These are phyloP conservation scores for Cygnus atratus DNA, from an alignment of 2,113 vertebrate genomes.

Conservation along the genomic window DNA sequence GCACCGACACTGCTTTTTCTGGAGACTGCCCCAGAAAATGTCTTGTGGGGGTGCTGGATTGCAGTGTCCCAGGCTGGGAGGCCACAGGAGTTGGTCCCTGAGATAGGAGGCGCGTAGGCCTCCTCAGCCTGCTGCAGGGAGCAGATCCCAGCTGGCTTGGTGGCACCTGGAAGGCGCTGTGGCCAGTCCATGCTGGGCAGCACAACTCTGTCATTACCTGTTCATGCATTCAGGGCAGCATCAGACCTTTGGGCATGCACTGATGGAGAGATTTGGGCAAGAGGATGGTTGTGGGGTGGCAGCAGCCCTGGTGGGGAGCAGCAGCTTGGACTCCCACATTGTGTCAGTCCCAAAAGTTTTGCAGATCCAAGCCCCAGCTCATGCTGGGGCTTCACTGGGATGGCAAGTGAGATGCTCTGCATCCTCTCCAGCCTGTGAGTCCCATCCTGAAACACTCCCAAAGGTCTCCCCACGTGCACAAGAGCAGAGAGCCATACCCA, in stretches of 20 bases:
- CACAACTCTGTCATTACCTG: fast-evolving
- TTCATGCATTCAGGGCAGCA: not conserved
- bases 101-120: not conserved
- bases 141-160: fast-evolving
- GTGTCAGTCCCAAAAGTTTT: not conserved
- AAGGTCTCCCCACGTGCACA: not conserved
- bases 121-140: not conserved
- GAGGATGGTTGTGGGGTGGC: not conserved
- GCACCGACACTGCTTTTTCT: not conserved
- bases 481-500: not conserved
- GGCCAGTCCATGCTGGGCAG: not conserved
- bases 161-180: not conserved
- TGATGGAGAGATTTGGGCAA: fast-evolving
- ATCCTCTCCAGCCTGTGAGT: not conserved
- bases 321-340: not conserved
- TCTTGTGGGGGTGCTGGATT: not conserved
- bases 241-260: not conserved
- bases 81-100: not conserved
- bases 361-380: fast-evolving
- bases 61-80: not conserved
- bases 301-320: not conserved
- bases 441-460: fast-evolving
- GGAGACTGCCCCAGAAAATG: not conserved
- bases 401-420: not conserved
- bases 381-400: not conserved